Evolutionary conservation across 2,797 vertebrate species (phyloP), one percentile per base, ranked within the genome.

Genomic region (Limnodromus scolopaceus): DNA sequence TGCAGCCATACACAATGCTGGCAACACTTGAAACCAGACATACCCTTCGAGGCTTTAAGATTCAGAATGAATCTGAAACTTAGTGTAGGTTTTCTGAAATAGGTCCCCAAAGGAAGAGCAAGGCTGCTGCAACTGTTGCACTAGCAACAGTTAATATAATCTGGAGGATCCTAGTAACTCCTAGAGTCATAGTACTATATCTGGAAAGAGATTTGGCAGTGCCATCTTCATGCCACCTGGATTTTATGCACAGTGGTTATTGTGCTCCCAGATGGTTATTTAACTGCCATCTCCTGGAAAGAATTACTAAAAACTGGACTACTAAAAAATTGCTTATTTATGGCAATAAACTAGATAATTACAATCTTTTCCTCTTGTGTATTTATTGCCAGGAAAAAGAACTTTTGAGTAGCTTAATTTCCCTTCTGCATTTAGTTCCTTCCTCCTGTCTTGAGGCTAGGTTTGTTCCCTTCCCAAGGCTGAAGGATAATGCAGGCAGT

Each of bases 371-470:
- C 38, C 46, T 76, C 38, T 63, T 87, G 72, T 6, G 10, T n/a
- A n/a, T 82, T 94, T 84, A 18, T 34, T 89, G 86, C 54, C 43
- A 94, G 87, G 78, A 87, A 82, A 54, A 75, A 89, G 65, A 54
- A 75, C 63, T 66, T 77, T 15, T n/a, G 41, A 86, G 74, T 64
- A 82, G 66, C 19, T 38, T 84, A 34, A 92, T 79, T 92, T 92
- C 70, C 54, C 17, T 89, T 89, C 41, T 54, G 48, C n/a, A 2
- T 48, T 54, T 77, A 77, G n/a, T 89, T 90, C 63, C 54, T 92
- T 91, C 70, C 45, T 92, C 9, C 41, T 95, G 66, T 82, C 92
- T 89, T 57, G 55, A 30, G 77, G 60, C 88, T 89, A 93, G 24
- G 34, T 77, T 89, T 89, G 74, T 90, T 77, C 45, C 23, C 4